Evolutionary conservation across 1,140 invertebrate genomes (phyloP).

Genomic region (Dreissena polymorpha): DNA sequence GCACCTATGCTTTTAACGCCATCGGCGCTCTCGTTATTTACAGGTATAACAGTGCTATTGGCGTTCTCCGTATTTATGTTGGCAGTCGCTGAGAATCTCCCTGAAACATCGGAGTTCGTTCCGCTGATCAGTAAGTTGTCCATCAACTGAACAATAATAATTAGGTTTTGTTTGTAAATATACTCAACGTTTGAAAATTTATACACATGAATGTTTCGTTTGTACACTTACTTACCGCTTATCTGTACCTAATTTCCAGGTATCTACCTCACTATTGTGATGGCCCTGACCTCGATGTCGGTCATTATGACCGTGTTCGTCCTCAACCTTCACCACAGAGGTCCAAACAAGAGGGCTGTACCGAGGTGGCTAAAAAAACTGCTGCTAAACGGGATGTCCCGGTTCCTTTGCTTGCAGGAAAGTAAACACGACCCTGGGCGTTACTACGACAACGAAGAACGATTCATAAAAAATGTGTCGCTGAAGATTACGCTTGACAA

Average conservation of each 20-base stretch:
- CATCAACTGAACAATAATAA: no score
- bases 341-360: constrained; percentile 75
- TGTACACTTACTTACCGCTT: not conserved
- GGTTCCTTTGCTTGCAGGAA: constrained; percentile 35
- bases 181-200: no score
- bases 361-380: constrained; percentile 73
- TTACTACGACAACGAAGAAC: constrained; percentile 41
- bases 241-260: constrained; percentile 69
- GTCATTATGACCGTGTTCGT: constrained; percentile 80
- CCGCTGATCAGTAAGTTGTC: constrained; percentile 81
- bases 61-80: constrained; percentile 85
- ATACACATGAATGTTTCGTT: no score
- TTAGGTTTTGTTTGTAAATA: no score
- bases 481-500: constrained; percentile 74
- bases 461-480: constrained; percentile 66
- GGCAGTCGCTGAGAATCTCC: constrained; percentile 84
- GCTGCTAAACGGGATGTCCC: constrained; percentile 54
- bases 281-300: constrained; percentile 80
- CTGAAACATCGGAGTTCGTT: constrained; percentile 84
- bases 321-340: constrained; percentile 79
- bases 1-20: no score
- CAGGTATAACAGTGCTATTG: constrained; percentile 83
- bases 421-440: not conserved
- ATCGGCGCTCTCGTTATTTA: no score
- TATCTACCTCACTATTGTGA: constrained; percentile 80